phyloP scores from a whole-genome alignment of 2,888 invertebrate species.

The Ichneumoninae sp. region DNA sequence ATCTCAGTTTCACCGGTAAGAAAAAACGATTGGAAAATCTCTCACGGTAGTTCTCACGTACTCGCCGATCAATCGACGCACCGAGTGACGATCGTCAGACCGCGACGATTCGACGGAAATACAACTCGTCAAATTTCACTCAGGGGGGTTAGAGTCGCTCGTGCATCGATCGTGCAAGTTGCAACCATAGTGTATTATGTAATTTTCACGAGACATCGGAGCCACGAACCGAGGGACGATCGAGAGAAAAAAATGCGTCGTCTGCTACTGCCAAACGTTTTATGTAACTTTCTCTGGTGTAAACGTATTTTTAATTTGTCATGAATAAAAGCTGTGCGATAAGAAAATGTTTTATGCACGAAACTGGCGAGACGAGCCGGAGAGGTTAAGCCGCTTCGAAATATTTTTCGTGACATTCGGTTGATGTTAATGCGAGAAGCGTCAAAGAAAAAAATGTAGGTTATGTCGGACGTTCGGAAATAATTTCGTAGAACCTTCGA shows the following conservation, averaged over 20 bases:
- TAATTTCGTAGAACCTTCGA: background rate
- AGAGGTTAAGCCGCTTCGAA: constrained; percentile 5
- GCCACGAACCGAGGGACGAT: constrained; percentile 38
- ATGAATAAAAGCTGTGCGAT: background rate
- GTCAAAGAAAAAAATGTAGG: constrained; percentile 15
- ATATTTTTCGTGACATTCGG: background rate
- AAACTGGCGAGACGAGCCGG: background rate
- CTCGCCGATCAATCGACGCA: background rate
- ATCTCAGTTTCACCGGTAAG: background rate
- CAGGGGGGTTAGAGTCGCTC: background rate
- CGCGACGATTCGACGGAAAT: background rate
- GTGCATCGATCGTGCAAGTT: constrained; percentile 49
- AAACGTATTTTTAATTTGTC: background rate
- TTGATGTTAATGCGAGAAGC: constrained; percentile 8
- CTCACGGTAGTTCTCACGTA: background rate
- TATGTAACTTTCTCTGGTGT: constrained; percentile 44
- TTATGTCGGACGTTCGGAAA: constrained; percentile 35
- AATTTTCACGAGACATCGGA: constrained; percentile 55
- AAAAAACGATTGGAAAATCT: background rate
- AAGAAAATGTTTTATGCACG: background rate
- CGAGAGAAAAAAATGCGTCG: constrained; percentile 33
- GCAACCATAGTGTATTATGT: constrained; percentile 50
- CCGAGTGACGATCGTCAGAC: background rate
- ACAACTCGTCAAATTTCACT: background rate
- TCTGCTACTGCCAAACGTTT: constrained; percentile 60